phyloP scores from a whole-genome alignment of 2,888 invertebrate genomes.

The Ganaspis brasiliensis region DNA sequence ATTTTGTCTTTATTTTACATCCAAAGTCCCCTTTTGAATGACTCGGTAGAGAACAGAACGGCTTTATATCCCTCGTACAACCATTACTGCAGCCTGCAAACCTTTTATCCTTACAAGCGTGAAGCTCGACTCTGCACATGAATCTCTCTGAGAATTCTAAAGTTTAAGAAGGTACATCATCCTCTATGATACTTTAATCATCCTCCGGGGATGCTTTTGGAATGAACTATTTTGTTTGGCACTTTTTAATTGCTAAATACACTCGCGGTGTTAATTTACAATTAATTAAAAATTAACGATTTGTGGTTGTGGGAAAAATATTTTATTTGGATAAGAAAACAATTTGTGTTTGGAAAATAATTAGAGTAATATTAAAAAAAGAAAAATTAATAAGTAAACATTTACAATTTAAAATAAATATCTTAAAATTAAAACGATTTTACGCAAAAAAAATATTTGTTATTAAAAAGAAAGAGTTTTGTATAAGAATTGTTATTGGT shows the following conservation, averaged over 20 bases:
- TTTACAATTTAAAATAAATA: too few relatives aligned
- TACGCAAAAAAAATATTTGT: background rate
- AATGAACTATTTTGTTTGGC: background rate
- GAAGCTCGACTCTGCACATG: constrained; percentile 27
- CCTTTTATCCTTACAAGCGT: constrained; percentile 32
- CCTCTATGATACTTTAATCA: constrained; percentile 16
- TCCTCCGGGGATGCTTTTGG: background rate
- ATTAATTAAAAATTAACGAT: too few relatives aligned
- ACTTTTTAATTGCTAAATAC: background rate
- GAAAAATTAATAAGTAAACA: too few relatives aligned
- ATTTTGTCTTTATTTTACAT: constrained; percentile 24
- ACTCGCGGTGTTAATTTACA: background rate
- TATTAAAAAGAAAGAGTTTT: background rate
- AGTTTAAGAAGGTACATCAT: constrained; percentile 8
- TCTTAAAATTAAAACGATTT: background rate
- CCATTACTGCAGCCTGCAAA: constrained; percentile 41
- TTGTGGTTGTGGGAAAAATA: too few relatives aligned
- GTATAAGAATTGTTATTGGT: background rate
- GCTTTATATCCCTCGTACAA: constrained; percentile 42
- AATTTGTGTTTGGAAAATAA: too few relatives aligned
- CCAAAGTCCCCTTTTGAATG: constrained; percentile 36
- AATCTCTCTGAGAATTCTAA: constrained; percentile 29
- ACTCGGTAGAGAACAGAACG: constrained; percentile 40
- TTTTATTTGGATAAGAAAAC: too few relatives aligned
- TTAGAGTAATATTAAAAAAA: too few relatives aligned